These are phyloP conservation scores for Cyclopterus lumpus DNA, from an alignment of 2,797 vertebrate species.

Conservation along the genomic window DNA sequence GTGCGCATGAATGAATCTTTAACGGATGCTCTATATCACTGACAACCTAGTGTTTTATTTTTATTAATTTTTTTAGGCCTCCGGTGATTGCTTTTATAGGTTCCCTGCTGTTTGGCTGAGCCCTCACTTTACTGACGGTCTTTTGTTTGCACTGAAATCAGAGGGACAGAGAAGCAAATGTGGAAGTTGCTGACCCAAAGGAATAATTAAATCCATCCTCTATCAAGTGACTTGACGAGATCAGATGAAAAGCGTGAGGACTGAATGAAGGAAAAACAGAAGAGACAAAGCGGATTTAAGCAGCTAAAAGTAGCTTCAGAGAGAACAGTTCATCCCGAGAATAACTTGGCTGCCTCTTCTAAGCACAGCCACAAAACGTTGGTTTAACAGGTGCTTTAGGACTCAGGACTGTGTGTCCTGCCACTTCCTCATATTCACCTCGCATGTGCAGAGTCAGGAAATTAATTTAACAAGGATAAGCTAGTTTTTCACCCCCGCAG, in stretches of 20 bases:
- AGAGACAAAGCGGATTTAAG: constrained; percentile 47
- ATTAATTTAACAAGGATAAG: constrained; percentile 72
- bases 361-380: constrained; percentile 39
- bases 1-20: constrained; percentile 49
- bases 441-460: constrained; percentile 66
- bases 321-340: constrained; percentile 62
- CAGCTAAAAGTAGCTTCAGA: constrained; percentile 36
- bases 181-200: constrained; percentile 21
- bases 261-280: constrained; percentile 36
- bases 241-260: constrained; percentile 37
- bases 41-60: constrained; percentile 50
- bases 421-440: constrained; percentile 56
- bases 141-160: constrained; percentile 52
- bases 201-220: constrained; percentile 51
- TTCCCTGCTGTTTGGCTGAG: constrained; percentile 46
- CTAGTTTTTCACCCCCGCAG: constrained; percentile 56
- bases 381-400: constrained; percentile 72
- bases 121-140: constrained; percentile 28
- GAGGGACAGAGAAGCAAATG: constrained; percentile 48
- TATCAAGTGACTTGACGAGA: constrained; percentile 37
- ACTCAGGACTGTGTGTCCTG: constrained; percentile 53
- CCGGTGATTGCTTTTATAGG: constrained; percentile 45
- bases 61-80: constrained; percentile 54
- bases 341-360: constrained; percentile 55
- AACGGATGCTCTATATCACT: constrained; percentile 63